Evolutionary conservation across 2,113 vertebrate genomes (phyloP).

Genomic region (Penelope pileata): DNA sequence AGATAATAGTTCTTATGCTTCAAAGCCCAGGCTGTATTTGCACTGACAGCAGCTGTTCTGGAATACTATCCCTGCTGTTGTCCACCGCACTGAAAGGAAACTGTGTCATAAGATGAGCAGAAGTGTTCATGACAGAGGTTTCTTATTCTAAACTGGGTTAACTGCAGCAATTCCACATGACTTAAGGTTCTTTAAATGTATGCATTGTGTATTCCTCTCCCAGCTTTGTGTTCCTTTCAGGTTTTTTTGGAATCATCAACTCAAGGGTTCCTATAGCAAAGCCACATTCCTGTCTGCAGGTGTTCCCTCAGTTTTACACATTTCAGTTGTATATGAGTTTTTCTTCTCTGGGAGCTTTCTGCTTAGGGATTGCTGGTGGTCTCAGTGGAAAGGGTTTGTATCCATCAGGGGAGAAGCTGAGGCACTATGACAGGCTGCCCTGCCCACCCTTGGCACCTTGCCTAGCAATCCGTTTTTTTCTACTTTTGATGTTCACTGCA

Average conservation of each 20-base stretch:
- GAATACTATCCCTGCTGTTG: neutral
- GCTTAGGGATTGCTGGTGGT: neutral
- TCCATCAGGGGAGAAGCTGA: neutral
- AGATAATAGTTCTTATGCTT: neutral
- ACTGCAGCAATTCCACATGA: neutral
- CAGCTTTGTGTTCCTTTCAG: neutral
- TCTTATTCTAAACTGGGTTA: neutral
- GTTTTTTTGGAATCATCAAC: neutral
- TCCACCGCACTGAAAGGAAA: neutral
- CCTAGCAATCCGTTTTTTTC: neutral
- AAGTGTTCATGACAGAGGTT: neutral
- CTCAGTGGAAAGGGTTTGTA: neutral
- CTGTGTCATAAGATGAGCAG: neutral
- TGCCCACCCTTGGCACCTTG: neutral
- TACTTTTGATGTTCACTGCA: neutral
- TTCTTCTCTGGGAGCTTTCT: neutral
- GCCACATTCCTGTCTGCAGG: neutral
- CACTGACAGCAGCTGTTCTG: neutral
- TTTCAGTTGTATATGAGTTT: neutral
- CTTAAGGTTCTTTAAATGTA: neutral
- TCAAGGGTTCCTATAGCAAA: neutral
- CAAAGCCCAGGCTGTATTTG: neutral
- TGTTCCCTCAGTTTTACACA: neutral
- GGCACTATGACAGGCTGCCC: neutral
- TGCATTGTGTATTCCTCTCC: neutral